Conservation (phyloP, 1,140 invertebrate genomes). For the Sycophaga agraensis region DNA sequence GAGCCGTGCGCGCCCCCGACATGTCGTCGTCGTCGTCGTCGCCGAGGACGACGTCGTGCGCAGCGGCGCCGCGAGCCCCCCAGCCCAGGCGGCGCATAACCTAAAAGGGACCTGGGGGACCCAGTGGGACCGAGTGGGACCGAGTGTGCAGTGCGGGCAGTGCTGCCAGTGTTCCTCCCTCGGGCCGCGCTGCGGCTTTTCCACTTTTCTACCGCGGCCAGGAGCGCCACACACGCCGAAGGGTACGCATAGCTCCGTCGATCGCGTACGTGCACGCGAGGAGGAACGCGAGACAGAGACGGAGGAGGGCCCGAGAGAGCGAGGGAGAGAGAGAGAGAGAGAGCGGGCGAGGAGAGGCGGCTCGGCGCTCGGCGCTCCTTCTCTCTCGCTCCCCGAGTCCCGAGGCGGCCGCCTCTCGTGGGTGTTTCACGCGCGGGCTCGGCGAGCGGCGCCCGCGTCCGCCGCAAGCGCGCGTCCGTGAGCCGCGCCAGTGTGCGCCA, state of each 20-base stretch:
- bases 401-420: too few species aligned
- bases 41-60: neutral
- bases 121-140: neutral
- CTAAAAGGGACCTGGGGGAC: neutral
- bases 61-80: constrained; percentile 1
- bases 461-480: too few species aligned
- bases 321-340: neutral
- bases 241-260: too few species aligned
- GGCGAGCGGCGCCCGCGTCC: too few species aligned
- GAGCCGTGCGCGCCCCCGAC: neutral
- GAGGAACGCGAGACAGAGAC: neutral
- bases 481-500: too few species aligned
- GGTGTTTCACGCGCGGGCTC: too few species aligned
- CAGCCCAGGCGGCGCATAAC: constrained; percentile 6
- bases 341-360: too few species aligned
- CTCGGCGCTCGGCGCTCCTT: too few species aligned
- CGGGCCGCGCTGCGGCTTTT: too few species aligned
- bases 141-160: too few species aligned
- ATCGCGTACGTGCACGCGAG: neutral
- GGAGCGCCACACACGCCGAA: neutral
- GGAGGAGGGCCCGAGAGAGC: too few species aligned
- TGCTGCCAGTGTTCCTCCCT: neutral
- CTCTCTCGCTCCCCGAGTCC: too few species aligned
- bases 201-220: neutral
- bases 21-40: neutral